phyloP scores from a whole-genome alignment of 2,888 invertebrate species.

The Melolontha melolontha region DNA sequence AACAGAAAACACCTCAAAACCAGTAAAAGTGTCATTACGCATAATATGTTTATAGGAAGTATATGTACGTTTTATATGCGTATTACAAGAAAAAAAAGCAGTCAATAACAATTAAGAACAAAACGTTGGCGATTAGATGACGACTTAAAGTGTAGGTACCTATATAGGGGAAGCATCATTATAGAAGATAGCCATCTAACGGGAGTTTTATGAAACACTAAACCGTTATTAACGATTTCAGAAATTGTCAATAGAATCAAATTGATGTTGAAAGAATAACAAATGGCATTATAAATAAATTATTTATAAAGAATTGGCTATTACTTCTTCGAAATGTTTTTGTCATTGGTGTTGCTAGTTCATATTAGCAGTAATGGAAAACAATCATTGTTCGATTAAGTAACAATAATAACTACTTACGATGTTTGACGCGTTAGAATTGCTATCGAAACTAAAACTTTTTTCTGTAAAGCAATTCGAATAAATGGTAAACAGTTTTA shows the following conservation, averaged over 20 bases:
- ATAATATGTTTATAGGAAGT: neutral
- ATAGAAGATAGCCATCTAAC: neutral
- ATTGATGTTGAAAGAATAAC: slow-evolving; percentile 30
- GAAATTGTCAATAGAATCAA: slow-evolving; percentile 8
- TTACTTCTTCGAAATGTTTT: no score
- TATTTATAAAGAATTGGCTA: neutral
- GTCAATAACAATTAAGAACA: slow-evolving; percentile 41
- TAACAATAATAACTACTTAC: no score
- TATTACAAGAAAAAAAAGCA: neutral
- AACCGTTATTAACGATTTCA: neutral
- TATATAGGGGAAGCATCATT: neutral
- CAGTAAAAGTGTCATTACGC: slow-evolving; percentile 24
- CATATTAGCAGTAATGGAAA: no score
- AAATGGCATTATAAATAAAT: slow-evolving; percentile 16
- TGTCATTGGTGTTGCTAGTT: no score
- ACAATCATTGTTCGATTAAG: no score
- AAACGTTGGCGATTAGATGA: slow-evolving; percentile 24
- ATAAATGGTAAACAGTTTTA: no score
- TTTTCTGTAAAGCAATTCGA: no score
- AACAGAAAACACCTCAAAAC: neutral
- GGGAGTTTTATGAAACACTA: slow-evolving; percentile 1
- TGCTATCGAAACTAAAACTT: no score
- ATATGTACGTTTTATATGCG: no score
- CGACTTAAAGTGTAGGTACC: neutral
- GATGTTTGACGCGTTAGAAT: no score